phyloP scores from a whole-genome alignment of 2,797 vertebrate genomes.

The Manis crassicaudata region DNA sequence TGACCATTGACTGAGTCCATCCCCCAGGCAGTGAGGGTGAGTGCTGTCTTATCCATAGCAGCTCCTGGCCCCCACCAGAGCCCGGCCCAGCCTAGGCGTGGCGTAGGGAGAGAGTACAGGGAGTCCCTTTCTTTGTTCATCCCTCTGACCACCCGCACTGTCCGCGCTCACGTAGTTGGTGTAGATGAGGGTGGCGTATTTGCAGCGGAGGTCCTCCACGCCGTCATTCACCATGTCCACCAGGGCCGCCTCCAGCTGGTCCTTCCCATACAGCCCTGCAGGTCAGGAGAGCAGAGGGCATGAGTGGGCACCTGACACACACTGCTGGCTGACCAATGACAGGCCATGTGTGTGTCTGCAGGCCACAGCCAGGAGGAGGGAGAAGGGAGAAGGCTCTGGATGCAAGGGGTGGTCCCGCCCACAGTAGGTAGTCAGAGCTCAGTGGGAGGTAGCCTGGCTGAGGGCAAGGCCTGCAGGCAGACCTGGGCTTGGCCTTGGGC shows the following conservation, averaged over 20 bases:
- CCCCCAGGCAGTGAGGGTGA: not conserved
- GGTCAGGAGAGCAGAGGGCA: not conserved
- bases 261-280: conserved; percentile 85
- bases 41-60: not conserved
- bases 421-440: not conserved
- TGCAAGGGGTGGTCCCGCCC: not conserved
- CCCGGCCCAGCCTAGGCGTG: not conserved
- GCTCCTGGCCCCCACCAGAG: not conserved
- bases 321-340: rapidly evolving
- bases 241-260: conserved; percentile 79
- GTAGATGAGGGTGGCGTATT: conserved; percentile 84
- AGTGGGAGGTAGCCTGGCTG: not conserved
- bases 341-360: not conserved
- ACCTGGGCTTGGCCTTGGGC: not conserved
- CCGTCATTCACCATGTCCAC: conserved; percentile 87
- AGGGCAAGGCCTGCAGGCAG: not conserved
- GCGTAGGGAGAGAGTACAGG: rapidly evolving
- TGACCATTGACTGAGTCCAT: not conserved
- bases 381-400: not conserved
- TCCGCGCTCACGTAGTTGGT: conserved; percentile 86
- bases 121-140: rapidly evolving
- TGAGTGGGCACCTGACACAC: not conserved
- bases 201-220: conserved; percentile 86
- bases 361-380: not conserved
- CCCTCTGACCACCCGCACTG: rapidly evolving